Evolutionary conservation across 2,113 vertebrate species (phyloP), one percentile per base, ranked within the genome.

Genomic region (Fukomys damarensis): DNA sequence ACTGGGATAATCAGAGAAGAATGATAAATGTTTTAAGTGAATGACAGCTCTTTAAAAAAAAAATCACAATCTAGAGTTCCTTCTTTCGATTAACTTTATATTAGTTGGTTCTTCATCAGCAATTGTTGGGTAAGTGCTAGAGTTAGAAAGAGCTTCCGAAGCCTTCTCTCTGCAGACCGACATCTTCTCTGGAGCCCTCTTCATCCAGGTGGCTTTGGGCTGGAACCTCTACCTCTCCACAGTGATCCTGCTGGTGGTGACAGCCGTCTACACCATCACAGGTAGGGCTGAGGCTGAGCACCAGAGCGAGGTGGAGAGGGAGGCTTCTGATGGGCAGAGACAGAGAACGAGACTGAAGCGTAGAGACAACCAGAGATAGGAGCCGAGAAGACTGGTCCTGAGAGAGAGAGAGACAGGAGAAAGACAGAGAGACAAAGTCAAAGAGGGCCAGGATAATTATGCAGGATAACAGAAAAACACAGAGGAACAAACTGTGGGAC

Each of bases 141-240:
- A 30, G 19, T 66, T 65, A 72, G 38, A 85, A 85, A 88, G 61
- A 7, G 13, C 3, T 1, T 86, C n/a, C 24, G 96, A 94, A 32
- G 83, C 76, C 92, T 74, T 4, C 52, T 70, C 95, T 95, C 46
- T 98, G 85, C 98, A 99, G 99, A 99, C 99, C 94, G 99, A 99
- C 91, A 99, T 99, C 95, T 99, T 99, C 98, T 99, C 99, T 0
- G 99, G 99, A 97, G 99, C 99, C 0, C 93, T 99, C 95, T 99
- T 99, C 97, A 99, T 99, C 98, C 99, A 99, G 98, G 97, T 99
- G 56, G 99, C 99, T 30, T 91, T 99, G 94, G 99, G 99, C 49
- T 99, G 99, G 99, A 98, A 99, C 91, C 98, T 99, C 72, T 99
- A 99, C 96, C 96, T 99, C 88, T 99, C 99, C 90, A 99, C 99